Percentiles rank a stretch among this genome's conserved stretches.
These are phyloP conservation scores for Drosophila pandora DNA, from an alignment of 1,140 invertebrate species.

Conservation along the genomic window DNA sequence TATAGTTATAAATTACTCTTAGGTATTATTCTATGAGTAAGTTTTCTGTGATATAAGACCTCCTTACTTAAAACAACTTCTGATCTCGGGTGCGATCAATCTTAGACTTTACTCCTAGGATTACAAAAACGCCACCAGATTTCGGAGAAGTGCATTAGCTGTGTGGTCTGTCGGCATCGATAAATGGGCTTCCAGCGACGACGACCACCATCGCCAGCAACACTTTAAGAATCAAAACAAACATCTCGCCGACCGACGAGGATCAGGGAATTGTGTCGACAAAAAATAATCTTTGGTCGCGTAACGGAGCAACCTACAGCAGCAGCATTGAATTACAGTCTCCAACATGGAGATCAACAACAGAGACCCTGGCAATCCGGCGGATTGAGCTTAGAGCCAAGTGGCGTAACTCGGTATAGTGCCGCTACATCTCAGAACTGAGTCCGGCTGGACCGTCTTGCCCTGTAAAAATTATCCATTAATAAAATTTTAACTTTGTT, in stretches of 20 bases:
- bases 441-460: background rate
- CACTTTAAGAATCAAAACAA: conserved; percentile 56
- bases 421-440: conserved; percentile 13
- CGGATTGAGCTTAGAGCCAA: background rate
- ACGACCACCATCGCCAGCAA: conserved; percentile 58
- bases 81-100: background rate
- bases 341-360: conserved; percentile 34
- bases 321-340: conserved; percentile 57
- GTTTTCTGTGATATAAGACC: no score
- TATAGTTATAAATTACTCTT: no score
- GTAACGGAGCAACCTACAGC: conserved; percentile 44
- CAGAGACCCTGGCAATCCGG: conserved; percentile 16
- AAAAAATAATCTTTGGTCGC: conserved; percentile 51
- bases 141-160: conserved; percentile 45
- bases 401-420: conserved; percentile 72
- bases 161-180: conserved; percentile 72
- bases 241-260: conserved; percentile 20
- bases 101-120: background rate
- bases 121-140: conserved; percentile 1
- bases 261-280: conserved; percentile 52
- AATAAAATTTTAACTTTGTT: conserved; percentile 50
- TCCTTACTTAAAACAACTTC: background rate
- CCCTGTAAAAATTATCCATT: conserved; percentile 32
- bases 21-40: no score
- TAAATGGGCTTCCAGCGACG: conserved; percentile 43